Evolutionary conservation across 2,888 invertebrate species (phyloP).

Genomic region (Anodontia alba): DNA sequence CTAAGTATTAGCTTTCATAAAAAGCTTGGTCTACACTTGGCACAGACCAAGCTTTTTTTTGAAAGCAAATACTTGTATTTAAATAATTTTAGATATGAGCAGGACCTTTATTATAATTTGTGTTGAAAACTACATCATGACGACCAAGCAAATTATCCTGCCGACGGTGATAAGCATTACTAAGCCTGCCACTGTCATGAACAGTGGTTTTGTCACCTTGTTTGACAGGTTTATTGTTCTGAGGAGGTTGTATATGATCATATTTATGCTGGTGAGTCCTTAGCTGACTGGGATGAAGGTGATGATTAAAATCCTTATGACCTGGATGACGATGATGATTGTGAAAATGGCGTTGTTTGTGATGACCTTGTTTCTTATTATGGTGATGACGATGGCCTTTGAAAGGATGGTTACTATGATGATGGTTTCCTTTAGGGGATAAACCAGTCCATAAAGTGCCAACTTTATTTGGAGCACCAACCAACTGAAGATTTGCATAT

Average conservation of each 20-base stretch:
- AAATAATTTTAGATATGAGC: not conserved
- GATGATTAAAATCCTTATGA: not conserved
- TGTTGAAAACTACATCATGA: not conserved
- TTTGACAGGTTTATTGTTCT: no score
- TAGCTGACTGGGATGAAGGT: not conserved
- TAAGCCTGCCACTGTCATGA: no score
- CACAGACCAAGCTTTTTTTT: no score
- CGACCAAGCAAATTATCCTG: not conserved
- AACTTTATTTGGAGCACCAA: not conserved
- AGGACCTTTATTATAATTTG: not conserved
- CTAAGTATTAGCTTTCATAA: no score
- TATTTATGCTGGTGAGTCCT: no score
- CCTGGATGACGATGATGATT: not conserved
- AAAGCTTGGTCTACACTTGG: no score
- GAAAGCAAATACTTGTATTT: no score
- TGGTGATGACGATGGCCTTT: not conserved
- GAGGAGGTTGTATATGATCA: no score
- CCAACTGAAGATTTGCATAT: not conserved
- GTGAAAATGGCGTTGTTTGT: not conserved
- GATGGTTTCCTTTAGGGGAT: not conserved
- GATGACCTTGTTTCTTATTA: not conserved
- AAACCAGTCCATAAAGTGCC: no score
- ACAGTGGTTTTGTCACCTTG: no score
- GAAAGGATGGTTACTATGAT: not conserved
- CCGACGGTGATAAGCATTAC: not conserved